Percentiles rank a stretch among this genome's conserved stretches.
phyloP scores from a whole-genome alignment of 2,113 vertebrate species.

The Piprites chloris region DNA sequence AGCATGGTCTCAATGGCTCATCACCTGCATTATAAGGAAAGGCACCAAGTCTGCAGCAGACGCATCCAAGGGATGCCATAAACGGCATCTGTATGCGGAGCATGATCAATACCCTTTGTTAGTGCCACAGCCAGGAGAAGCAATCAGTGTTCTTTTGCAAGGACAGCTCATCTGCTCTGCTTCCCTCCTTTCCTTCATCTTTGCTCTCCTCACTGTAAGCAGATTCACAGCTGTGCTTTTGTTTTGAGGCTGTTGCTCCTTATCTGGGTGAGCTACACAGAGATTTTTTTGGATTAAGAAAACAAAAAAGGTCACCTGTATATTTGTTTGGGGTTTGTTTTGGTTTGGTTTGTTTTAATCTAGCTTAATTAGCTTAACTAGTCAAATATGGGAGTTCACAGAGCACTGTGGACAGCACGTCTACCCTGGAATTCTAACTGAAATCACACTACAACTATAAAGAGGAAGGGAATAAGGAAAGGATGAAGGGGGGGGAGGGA shows the following conservation, averaged over 20 bases:
- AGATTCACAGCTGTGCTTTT: neutral
- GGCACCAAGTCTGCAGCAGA: neutral
- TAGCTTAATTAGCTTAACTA: neutral
- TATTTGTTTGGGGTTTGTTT: neutral
- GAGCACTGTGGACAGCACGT: neutral
- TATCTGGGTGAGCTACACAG: neutral
- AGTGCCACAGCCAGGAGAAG: neutral
- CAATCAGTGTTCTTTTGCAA: neutral
- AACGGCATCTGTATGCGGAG: neutral
- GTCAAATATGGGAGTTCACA: neutral
- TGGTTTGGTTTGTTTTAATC: neutral
- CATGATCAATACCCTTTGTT: neutral
- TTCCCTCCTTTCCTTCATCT: neutral
- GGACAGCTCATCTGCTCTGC: neutral
- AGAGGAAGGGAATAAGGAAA: neutral
- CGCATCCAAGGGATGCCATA: neutral
- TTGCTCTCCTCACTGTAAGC: neutral
- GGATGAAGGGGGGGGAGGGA: fast-evolving
- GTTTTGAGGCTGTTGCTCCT: neutral
- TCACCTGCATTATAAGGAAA: neutral
- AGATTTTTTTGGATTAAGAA: neutral
- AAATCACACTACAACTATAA: neutral
- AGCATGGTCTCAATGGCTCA: neutral
- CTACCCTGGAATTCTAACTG: neutral
- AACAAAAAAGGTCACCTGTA: neutral